phyloP scores from a whole-genome alignment of 2,888 invertebrate species.

The Pachycephus smyrnensis region DNA sequence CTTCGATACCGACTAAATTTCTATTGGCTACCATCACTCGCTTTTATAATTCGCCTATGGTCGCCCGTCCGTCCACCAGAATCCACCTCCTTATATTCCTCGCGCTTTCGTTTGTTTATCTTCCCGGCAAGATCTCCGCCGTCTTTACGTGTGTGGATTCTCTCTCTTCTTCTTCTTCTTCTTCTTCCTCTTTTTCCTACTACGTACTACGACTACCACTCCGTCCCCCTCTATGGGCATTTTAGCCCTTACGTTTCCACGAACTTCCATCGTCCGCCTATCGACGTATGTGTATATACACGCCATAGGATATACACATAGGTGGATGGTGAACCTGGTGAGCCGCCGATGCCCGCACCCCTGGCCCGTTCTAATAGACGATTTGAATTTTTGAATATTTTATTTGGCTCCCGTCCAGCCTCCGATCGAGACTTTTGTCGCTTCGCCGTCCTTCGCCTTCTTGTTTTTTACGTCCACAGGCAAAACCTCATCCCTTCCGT shows the following conservation, averaged over 20 bases:
- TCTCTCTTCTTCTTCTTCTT: constrained; percentile 28
- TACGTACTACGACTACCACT: constrained; percentile 38
- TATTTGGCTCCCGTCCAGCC: constrained; percentile 19
- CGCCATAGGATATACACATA: neutral
- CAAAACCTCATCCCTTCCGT: constrained; percentile 2
- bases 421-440: constrained; percentile 1
- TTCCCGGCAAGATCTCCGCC: constrained; percentile 51
- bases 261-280: neutral
- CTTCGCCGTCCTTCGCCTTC: neutral
- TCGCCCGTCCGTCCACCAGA: too few relatives aligned
- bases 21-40: constrained; percentile 49
- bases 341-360: constrained; percentile 1
- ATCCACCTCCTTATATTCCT: constrained; percentile 24
- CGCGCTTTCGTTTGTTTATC: constrained; percentile 43
- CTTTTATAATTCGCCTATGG: constrained; percentile 49
- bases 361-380: constrained; percentile 51
- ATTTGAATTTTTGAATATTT: constrained; percentile 62
- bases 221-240: constrained; percentile 39
- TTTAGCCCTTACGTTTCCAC: neutral
- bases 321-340: too few relatives aligned
- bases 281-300: neutral
- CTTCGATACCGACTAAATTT: constrained; percentile 3
- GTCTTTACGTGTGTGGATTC: constrained; percentile 13
- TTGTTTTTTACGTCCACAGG: neutral
- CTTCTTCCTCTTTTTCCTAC: constrained; percentile 30